A percentile compares a stretch with the other conserved stretches of the same genome.
phyloP scores from a whole-genome alignment of 2,797 vertebrate species.

The Leucoraja ocellata region DNA sequence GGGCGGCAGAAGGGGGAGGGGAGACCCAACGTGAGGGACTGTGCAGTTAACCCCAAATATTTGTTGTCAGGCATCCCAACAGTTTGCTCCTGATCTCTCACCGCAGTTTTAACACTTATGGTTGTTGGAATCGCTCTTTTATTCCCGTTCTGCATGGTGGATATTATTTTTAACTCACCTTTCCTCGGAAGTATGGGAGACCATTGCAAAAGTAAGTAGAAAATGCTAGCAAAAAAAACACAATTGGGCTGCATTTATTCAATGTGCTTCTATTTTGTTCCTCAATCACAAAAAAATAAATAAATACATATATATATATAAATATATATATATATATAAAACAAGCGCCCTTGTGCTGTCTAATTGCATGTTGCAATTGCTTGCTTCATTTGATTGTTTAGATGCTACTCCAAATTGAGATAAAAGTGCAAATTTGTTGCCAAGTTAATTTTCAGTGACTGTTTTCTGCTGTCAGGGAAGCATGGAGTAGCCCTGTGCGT shows the following conservation, averaged over 20 bases:
- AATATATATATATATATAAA: not conserved
- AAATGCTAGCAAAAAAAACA: not conserved
- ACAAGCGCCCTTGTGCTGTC: not conserved
- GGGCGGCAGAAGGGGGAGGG: not conserved
- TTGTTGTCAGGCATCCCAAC: constrained; percentile 33
- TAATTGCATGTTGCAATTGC: not conserved
- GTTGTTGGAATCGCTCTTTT: constrained; percentile 1
- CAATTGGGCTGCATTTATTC: not conserved
- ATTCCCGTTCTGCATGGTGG: constrained; percentile 76
- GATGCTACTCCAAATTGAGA: not conserved
- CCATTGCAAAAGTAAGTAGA: constrained; percentile 86
- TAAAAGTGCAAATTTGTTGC: constrained; percentile 38
- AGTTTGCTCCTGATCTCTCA: constrained; percentile 31
- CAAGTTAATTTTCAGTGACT: constrained; percentile 27
- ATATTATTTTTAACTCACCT: constrained; percentile 76
- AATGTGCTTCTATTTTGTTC: too few species aligned
- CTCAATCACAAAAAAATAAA: not conserved
- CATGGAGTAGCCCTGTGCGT: constrained; percentile 90
- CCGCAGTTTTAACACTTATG: constrained; percentile 38
- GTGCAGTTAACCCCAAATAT: constrained; percentile 31
- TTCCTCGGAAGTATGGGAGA: constrained; percentile 95
- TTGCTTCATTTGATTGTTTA: not conserved
- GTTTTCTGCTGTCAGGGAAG: constrained; percentile 74
- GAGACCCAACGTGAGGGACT: constrained; percentile 1
- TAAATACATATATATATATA: too few species aligned